These are phyloP conservation scores for Microtus oregoni DNA, from an alignment of 2,113 vertebrate species.

Conservation along the genomic window DNA sequence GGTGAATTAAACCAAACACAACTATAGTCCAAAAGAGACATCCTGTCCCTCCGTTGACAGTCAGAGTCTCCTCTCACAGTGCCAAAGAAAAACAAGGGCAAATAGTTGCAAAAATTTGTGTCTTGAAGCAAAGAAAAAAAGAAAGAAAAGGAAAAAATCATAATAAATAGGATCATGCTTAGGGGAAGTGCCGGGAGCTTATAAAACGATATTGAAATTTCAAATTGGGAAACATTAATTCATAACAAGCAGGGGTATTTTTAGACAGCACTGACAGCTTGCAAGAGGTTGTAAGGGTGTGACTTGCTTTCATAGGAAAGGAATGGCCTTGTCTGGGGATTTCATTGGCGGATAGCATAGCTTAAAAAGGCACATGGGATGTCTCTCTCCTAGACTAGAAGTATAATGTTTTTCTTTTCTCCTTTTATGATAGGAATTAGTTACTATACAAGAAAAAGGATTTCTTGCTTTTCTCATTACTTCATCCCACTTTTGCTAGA, in stretches of 20 bases:
- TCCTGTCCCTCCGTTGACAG: slow-evolving; percentile 75
- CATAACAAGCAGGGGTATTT: slow-evolving; percentile 78
- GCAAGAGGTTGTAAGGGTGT: slow-evolving; percentile 77
- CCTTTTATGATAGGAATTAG: slow-evolving; percentile 71
- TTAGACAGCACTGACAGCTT: slow-evolving; percentile 72
- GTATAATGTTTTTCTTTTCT: slow-evolving; percentile 76
- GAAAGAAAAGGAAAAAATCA: slow-evolving; percentile 63
- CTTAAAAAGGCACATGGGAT: slow-evolving; percentile 77
- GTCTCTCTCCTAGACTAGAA: slow-evolving; percentile 76
- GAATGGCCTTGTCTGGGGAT: slow-evolving; percentile 82
- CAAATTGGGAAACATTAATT: slow-evolving; percentile 75
- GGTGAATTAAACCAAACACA: slow-evolving; percentile 73
- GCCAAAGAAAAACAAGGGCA: slow-evolving; percentile 78
- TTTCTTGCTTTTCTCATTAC: slow-evolving; percentile 78
- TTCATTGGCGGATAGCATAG: slow-evolving; percentile 79
- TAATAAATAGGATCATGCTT: slow-evolving; percentile 75
- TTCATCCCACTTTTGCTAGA: slow-evolving; percentile 66
- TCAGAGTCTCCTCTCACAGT: slow-evolving; percentile 79
- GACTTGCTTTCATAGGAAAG: slow-evolving; percentile 82
- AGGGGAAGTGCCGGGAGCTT: slow-evolving; percentile 40
- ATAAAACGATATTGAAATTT: slow-evolving; percentile 74
- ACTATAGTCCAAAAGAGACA: slow-evolving; percentile 74
- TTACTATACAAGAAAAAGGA: slow-evolving; percentile 65
- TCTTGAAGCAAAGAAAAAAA: slow-evolving; percentile 70
- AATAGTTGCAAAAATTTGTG: slow-evolving; percentile 76